A percentile compares a stretch with the other conserved stretches of the same genome.
phyloP scores from a whole-genome alignment of 1,140 invertebrate species.

The Pseudoatta argentina region DNA sequence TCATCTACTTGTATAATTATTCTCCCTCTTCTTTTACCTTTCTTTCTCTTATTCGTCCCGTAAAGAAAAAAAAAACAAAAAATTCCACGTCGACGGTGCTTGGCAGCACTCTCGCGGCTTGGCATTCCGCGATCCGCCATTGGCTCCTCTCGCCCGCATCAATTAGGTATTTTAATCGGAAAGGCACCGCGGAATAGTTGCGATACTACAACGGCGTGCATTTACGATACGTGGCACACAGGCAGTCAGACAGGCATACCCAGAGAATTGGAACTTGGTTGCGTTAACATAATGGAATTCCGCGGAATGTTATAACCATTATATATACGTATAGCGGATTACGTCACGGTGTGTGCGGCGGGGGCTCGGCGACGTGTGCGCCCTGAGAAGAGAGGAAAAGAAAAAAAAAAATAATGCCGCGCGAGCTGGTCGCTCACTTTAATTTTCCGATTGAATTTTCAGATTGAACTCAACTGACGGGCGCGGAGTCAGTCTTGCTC shows the following conservation, averaged over 20 bases:
- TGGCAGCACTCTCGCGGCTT: constrained; percentile 53
- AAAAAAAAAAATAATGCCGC: constrained; percentile 62
- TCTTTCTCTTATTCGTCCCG: constrained; percentile 11
- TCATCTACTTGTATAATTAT: constrained; percentile 52
- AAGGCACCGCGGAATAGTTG: constrained; percentile 75
- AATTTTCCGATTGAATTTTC: too few relatives aligned
- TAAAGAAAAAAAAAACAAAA: constrained; percentile 23
- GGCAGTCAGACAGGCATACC: constrained; percentile 59
- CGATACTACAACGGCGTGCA: constrained; percentile 72
- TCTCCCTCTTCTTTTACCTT: constrained; percentile 27
- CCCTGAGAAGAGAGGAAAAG: constrained; percentile 23
- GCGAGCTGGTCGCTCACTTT: constrained; percentile 56
- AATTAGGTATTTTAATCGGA: constrained; percentile 77
- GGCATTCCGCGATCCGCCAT: constrained; percentile 61
- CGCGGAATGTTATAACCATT: constrained; percentile 79
- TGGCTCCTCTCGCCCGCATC: constrained; percentile 71
- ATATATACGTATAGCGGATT: constrained; percentile 77
- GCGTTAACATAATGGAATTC: constrained; percentile 80
- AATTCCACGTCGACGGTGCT: constrained; percentile 28
- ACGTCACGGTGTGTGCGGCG: constrained; percentile 67
- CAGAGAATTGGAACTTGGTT: constrained; percentile 78
- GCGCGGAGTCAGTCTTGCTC: background rate
- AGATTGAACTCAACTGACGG: constrained; percentile 50
- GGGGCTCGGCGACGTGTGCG: constrained; percentile 40
- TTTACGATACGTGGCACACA: constrained; percentile 69